These are phyloP conservation scores for Drosophila parthenogenetica DNA, from an alignment of 2,888 invertebrate genomes.

Conservation along the genomic window DNA sequence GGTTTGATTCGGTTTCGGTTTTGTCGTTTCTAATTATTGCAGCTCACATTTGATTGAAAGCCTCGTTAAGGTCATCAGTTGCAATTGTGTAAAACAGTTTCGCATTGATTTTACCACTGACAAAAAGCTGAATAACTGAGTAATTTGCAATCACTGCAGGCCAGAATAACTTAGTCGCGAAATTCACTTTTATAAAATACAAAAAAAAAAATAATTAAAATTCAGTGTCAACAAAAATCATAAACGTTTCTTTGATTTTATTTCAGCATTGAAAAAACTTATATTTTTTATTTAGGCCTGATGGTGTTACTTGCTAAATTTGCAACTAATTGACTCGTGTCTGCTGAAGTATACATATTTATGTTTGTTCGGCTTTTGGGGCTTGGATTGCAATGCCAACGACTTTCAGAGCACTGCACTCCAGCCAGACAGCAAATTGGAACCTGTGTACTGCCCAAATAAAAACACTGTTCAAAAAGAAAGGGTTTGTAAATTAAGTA, in stretches of 20 bases:
- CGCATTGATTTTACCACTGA: background rate
- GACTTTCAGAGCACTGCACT: conserved; percentile 54
- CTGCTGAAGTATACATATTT: conserved; percentile 26
- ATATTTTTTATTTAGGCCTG: background rate
- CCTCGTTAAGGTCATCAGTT: background rate
- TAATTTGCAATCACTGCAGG: background rate
- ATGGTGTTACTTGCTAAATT: background rate
- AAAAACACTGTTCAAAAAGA: background rate
- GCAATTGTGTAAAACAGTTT: background rate
- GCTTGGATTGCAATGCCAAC: conserved; percentile 25
- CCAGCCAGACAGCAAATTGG: conserved; percentile 49
- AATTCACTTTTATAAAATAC: no score
- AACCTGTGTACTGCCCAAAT: conserved; percentile 29
- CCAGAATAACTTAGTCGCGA: background rate
- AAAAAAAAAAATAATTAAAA: no score
- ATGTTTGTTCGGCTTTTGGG: conserved; percentile 23
- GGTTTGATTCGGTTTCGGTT: conserved; percentile 29
- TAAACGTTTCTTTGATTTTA: no score
- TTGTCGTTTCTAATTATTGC: conserved; percentile 37
- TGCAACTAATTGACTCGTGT: conserved; percentile 55
- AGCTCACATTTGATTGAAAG: conserved; percentile 12
- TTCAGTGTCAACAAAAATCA: no score
- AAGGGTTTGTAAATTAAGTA: no score
- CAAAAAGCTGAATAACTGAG: background rate
- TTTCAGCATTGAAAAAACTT: no score